Evolutionary conservation across 64 coral and sea anemone genomes (phyloP), one percentile per base, ranked within the genome.

Genomic region (Stichodactyla helianthus): DNA sequence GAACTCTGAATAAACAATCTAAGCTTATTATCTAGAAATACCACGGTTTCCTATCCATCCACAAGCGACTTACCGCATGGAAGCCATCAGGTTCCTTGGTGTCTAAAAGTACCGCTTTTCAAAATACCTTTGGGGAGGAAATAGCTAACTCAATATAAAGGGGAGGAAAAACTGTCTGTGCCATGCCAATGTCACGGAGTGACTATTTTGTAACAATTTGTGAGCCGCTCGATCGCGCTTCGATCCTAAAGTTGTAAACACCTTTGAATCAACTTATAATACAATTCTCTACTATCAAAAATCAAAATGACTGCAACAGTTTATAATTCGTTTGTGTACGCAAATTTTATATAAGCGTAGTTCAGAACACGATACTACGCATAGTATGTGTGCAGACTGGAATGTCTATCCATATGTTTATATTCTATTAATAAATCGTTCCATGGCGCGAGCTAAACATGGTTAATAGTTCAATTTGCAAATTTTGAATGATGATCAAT

Each of bases 21-120:
- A 81, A 81, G 78, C 78, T 51, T 20, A 81, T 81, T 81, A 81
- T 81, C 50, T 81, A 52, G 17, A 54, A 81, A 54, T 54, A 28
- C 68, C 52, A 81, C 14, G 78, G 78, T 81, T 81, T 81, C 78
- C 52, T 81, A 65, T 65, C 51, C 31, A 79, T 79, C 50, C 27
- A 35, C 50, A 79, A 79, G 77, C 6, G 25, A 79, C 28, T 50
- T 54, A 52, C 78, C 78, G 78, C 68, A 9, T 74, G 68, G 68
- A 10, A 74, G 13, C 68, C 68, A 74, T 74, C 63, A 74, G 68
- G 7, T 35, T 74, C 68, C 68, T 74, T 65, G 5, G 7, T 35
- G n/a, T 74, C 68, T 74, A 28, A 14, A 74, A 35, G 26, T 0
- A 13, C 22, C 26, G 68, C 68, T 11, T 74, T 74, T 31, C 11